Base-by-base conservation (phyloP, 2,113 vertebrate genomes). In the Grus americana region DNA sequence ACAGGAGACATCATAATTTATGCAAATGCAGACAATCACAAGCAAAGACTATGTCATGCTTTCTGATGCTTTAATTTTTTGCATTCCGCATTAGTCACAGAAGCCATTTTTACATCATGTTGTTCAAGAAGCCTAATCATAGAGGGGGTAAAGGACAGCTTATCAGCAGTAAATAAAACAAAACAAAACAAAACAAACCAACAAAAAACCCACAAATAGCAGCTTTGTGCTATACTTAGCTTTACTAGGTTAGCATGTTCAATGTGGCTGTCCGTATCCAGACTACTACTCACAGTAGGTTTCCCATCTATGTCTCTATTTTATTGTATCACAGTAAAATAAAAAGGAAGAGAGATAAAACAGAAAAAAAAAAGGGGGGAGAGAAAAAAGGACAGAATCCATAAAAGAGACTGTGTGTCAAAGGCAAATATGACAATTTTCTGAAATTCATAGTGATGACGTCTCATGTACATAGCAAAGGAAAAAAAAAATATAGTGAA, bases 281-380 rank as follows among this genome's bases (percentile, higher is more conserved):
- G n/a, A 54, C 34, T 67, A 29, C 11, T 34, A 18, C 22, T 79
- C 23, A 47, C 21, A 49, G 27, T 11, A 65, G 10, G 2, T 61
- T 88, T 75, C 12, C 16, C 46, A 46, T 27, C 11, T 13, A n/a
- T 5, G 0, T 57, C 19, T 79, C 10, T 71, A 3, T 61, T 40
- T 44, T 72, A 57, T 34, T 75, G 9, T 57, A 26, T 52, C 2
- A 15, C 18, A 7, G 24, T 57, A 88, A 90, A 79, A 78, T 52
- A 30, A 61, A 79, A 73, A 49, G 5, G 12, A 61, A 47, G 13
- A 66, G 15, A 54, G 11, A 75, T 15, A 52, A 88, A 67, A 32
- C 0, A 19, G 20, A 22, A 3, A 11, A 7, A 23, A 24, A 46
- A 46, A 9, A 7, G 4, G 10, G 5, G 5, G 5, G 10, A 4